Base-by-base conservation (phyloP, 2,888 invertebrate species). In the Nemurella pictetii region DNA sequence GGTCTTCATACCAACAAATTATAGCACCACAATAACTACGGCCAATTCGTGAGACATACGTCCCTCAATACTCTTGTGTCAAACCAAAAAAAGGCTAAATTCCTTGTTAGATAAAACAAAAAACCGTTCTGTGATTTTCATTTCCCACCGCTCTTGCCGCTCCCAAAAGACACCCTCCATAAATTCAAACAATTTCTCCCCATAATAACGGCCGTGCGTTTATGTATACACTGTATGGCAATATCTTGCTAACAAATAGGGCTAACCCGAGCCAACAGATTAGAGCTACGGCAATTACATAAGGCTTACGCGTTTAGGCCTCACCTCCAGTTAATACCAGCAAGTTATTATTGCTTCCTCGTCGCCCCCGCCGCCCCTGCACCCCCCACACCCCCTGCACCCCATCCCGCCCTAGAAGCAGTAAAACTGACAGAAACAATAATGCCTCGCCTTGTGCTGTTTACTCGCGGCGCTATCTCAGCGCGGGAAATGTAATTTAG, bases 381-480 rank as follows among this genome's bases (percentile, higher is more conserved):
- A 72, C 36, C 32, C 77, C 75, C 36, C 27, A 75, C 7, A 5
- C 32, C 32, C 83, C 83, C 77, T 80, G 72, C 35, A n/a, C 77
- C 75, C 36, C 27, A 75, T 15, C 5, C 32, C 32, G 78, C 83
- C 77, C 80, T 75, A 27, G 73, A 27, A 35, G 25, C 84, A 80
- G 73, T 86, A 86, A 86, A 86, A 85, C 86, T 86, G 86, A 85
- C 86, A 86, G 84, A 83, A 86, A 86, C 86, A 86, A 86, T 86
- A 86, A 86, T 85, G 85, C 83, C 5, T 74, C 55, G 81, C 80
- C 20, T 73, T 15, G 30, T 36, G 29, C 81, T 78, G 30, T 55
- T 32, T 74, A 26, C 36, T 73, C 85, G 85, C 85, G 84, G n/a
- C 84, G 84, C 85, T 83, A 86, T 84, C 85, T 85, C 84, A 83